Percentiles rank a stretch among this genome's conserved stretches.
Evolutionary conservation across 2,888 invertebrate genomes (phyloP).

Genomic region (Syrista parreyssii): DNA sequence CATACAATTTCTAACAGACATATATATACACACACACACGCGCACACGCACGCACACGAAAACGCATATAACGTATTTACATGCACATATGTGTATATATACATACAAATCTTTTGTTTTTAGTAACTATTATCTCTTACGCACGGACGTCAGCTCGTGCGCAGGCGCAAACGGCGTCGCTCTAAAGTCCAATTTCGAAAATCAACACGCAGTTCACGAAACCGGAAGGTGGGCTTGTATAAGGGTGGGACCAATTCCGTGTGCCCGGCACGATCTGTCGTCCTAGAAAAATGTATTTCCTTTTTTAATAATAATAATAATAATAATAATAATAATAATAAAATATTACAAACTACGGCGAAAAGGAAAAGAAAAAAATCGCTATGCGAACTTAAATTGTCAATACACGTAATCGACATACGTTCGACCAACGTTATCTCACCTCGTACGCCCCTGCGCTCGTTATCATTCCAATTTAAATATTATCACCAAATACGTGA

Average conservation of each 20-base stretch:
- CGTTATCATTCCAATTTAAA: background rate
- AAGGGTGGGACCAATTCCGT: background rate
- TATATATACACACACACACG: constrained; percentile 24
- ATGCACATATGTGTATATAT: constrained; percentile 28
- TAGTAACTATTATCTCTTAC: constrained; percentile 31
- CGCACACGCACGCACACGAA: constrained; percentile 27
- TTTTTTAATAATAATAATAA: constrained; percentile 27
- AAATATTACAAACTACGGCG: constrained; percentile 50
- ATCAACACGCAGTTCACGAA: background rate
- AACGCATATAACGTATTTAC: constrained; percentile 25
- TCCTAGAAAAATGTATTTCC: constrained; percentile 21
- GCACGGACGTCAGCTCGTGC: constrained; percentile 37
- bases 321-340: constrained; percentile 41
- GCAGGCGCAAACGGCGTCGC: background rate
- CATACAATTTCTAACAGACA: constrained; percentile 40
- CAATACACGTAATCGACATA: background rate
- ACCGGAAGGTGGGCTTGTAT: background rate
- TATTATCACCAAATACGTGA: constrained; percentile 1
- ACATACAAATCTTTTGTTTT: constrained; percentile 20
- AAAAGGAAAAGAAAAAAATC: constrained; percentile 26
- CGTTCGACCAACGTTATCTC: background rate
- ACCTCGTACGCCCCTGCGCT: background rate
- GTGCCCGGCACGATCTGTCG: constrained; percentile 25
- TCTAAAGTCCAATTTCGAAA: background rate
- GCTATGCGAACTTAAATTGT: background rate